These are phyloP conservation scores for Hycleus phaleratus DNA, from an alignment of 1,140 invertebrate species.

Conservation along the genomic window DNA sequence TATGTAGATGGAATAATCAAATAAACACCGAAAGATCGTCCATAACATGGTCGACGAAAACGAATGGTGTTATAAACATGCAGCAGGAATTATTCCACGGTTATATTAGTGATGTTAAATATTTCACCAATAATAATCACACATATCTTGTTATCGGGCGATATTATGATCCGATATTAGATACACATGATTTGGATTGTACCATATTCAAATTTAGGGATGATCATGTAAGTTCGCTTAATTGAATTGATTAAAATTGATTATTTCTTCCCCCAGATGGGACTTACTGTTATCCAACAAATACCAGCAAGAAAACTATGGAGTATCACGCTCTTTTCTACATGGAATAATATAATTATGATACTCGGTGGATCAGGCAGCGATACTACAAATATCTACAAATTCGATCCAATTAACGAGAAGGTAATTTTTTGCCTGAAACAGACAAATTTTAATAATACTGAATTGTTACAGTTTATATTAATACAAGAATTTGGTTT, in stretches of 20 bases:
- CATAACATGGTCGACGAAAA: slow-evolving; percentile 21
- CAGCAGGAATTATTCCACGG: slow-evolving; percentile 17
- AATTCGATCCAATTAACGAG: slow-evolving; percentile 26
- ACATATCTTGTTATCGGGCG: slow-evolving; percentile 28
- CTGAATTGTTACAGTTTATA: too few species aligned
- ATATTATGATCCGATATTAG: slow-evolving; percentile 26
- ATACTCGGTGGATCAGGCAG: slow-evolving; percentile 16
- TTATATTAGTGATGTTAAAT: slow-evolving; percentile 33
- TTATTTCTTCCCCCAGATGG: slow-evolving; percentile 12
- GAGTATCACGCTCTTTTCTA: slow-evolving; percentile 25
- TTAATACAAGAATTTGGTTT: too few species aligned
- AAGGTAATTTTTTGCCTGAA: slow-evolving; percentile 17
- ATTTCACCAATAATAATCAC: slow-evolving; percentile 25
- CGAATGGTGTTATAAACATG: neutral
- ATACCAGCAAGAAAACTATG: slow-evolving; percentile 23
- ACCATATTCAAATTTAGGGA: slow-evolving; percentile 24
- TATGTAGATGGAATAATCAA: slow-evolving; percentile 14
- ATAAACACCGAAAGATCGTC: slow-evolving; percentile 15
- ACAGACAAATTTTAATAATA: too few species aligned
- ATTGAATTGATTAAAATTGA: neutral
- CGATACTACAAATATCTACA: slow-evolving; percentile 24
- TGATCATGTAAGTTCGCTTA: slow-evolving; percentile 19
- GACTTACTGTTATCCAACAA: slow-evolving; percentile 24
- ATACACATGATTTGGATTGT: slow-evolving; percentile 27
- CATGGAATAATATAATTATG: slow-evolving; percentile 30